These are phyloP conservation scores for Chaetodon auriga DNA, from an alignment of 2,113 vertebrate species.

Conservation along the genomic window DNA sequence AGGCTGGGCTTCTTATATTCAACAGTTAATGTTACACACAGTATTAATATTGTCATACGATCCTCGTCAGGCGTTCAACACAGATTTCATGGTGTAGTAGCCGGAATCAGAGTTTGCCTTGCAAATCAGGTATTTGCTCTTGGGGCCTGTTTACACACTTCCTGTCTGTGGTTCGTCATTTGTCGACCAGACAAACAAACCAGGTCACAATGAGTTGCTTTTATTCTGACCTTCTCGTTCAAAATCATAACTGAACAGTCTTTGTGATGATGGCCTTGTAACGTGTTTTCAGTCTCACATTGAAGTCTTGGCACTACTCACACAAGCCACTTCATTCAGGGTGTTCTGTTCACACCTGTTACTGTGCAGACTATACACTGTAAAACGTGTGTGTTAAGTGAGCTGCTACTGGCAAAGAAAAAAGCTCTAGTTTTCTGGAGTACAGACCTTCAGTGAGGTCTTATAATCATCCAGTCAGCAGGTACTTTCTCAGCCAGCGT, in stretches of 20 bases:
- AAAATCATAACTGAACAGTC: background rate
- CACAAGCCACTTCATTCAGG: background rate
- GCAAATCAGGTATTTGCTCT: constrained; percentile 58
- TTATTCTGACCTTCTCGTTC: background rate
- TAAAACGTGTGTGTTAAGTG: background rate
- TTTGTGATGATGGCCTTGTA: background rate
- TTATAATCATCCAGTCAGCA: background rate
- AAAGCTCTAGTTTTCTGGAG: too few species aligned
- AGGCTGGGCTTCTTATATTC: background rate
- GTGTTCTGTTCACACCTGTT: background rate
- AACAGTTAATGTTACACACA: background rate
- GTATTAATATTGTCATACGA: background rate
- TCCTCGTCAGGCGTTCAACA: background rate
- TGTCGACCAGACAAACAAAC: background rate
- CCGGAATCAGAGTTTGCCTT: constrained; percentile 38
- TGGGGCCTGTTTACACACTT: constrained; percentile 30
- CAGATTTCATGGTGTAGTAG: background rate
- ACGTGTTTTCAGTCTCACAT: background rate
- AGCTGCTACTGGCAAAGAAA: background rate
- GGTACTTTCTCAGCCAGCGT: background rate
- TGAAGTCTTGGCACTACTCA: background rate
- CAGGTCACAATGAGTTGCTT: background rate
- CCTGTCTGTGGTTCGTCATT: constrained; percentile 26
- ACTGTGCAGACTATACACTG: background rate
- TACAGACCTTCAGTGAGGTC: background rate